phyloP scores from a whole-genome alignment of 2,888 invertebrate genomes.

The Chymomyza procnemis region DNA sequence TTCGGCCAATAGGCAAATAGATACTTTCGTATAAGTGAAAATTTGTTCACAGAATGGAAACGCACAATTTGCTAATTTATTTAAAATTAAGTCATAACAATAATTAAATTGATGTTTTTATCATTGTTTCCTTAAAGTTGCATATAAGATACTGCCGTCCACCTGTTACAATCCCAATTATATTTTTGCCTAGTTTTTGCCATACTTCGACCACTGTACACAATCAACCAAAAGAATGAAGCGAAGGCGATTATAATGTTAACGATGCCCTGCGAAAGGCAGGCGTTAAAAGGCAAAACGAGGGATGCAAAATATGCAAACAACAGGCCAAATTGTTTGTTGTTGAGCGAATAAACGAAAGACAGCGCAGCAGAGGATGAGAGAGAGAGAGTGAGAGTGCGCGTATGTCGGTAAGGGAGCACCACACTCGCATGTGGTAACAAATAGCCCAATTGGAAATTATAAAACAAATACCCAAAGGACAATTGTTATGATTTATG shows the following conservation, averaged over 20 bases:
- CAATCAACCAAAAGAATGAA: neutral
- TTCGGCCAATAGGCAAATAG: no score
- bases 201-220: neutral
- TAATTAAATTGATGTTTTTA: no score
- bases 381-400: neutral
- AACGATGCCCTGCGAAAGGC: neutral
- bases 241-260: neutral
- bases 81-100: no score
- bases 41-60: no score
- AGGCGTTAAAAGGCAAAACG: conserved; percentile 1
- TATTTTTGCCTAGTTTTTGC: neutral
- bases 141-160: no score
- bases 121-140: no score
- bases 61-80: no score
- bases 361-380: neutral
- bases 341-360: conserved; percentile 6
- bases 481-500: no score
- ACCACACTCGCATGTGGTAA: neutral
- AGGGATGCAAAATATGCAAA: conserved; percentile 16
- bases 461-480: neutral
- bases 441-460: conserved; percentile 23
- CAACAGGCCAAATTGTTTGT: conserved; percentile 2
- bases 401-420: neutral
- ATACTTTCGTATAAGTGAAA: no score
- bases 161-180: neutral